Percentiles rank a stretch among this genome's conserved stretches.
Evolutionary conservation across 2,888 invertebrate species (phyloP).

Genomic region (Azorinus chamasolen): DNA sequence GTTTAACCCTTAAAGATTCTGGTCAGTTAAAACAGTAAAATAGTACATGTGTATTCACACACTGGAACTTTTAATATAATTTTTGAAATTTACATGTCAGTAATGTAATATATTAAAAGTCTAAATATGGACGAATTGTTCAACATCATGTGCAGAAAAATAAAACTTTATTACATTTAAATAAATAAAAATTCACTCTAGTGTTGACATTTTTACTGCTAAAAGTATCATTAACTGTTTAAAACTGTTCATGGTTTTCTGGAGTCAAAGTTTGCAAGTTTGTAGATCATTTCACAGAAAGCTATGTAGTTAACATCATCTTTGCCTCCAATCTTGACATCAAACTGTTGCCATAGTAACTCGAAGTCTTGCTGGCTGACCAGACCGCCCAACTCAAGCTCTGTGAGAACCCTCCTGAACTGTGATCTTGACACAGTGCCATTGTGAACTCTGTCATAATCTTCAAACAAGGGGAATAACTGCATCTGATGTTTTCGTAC

Average conservation of each 20-base stretch:
- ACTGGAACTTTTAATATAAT: no score
- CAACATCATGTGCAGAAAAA: no score
- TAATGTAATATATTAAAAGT: no score
- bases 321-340: slow-evolving; percentile 82
- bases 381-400: slow-evolving; percentile 83
- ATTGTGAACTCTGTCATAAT: slow-evolving; percentile 85
- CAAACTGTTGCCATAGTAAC: slow-evolving; percentile 83
- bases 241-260: slow-evolving; percentile 75
- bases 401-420: slow-evolving; percentile 85
- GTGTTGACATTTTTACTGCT: no score
- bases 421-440: slow-evolving; percentile 85
- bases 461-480: slow-evolving; percentile 86
- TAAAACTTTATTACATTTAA: no score
- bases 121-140: no score
- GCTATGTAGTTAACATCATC: slow-evolving; percentile 84
- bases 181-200: no score
- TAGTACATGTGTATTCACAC: no score
- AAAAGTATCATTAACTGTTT: no score
- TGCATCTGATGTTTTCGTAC: slow-evolving; percentile 85
- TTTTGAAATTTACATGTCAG: no score
- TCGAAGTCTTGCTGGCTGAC: slow-evolving; percentile 83
- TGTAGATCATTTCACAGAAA: slow-evolving; percentile 84
- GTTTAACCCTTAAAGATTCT: no score
- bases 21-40: no score
- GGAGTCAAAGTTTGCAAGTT: slow-evolving; percentile 80